phyloP scores from a whole-genome alignment of 2,888 invertebrate species.

The Scaptomyza flava region DNA sequence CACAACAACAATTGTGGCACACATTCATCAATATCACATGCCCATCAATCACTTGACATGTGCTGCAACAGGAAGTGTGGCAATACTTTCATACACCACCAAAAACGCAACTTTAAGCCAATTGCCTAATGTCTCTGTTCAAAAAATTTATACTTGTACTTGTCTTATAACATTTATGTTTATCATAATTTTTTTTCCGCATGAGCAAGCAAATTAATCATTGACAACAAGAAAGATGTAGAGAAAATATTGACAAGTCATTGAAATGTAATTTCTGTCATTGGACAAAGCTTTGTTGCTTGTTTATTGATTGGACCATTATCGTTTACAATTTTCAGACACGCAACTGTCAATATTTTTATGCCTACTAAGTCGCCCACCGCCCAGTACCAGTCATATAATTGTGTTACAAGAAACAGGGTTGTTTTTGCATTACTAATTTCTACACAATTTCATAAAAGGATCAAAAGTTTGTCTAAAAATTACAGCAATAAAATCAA shows the following conservation, averaged over 20 bases:
- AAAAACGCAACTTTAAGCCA: conserved; percentile 3
- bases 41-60: not conserved
- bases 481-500: conserved; percentile 18
- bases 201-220: not conserved
- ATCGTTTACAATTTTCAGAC: conserved; percentile 1
- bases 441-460: not conserved
- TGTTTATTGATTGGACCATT: conserved; percentile 34
- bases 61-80: conserved; percentile 1
- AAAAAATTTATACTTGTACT: not conserved
- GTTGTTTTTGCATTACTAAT: not conserved
- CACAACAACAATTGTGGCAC: conserved; percentile 50
- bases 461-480: not conserved
- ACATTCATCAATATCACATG: not conserved
- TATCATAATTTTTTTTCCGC: not conserved
- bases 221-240: not conserved
- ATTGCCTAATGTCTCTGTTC: not conserved
- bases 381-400: not conserved
- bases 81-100: not conserved
- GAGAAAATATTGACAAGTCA: conserved; percentile 2
- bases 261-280: conserved; percentile 12
- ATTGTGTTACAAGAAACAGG: not conserved
- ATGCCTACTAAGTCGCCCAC: not conserved
- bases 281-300: conserved; percentile 4
- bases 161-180: not conserved
- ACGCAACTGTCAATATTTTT: conserved; percentile 21